phyloP scores from a whole-genome alignment of 2,113 vertebrate species.

The Platysternon megacephalum region DNA sequence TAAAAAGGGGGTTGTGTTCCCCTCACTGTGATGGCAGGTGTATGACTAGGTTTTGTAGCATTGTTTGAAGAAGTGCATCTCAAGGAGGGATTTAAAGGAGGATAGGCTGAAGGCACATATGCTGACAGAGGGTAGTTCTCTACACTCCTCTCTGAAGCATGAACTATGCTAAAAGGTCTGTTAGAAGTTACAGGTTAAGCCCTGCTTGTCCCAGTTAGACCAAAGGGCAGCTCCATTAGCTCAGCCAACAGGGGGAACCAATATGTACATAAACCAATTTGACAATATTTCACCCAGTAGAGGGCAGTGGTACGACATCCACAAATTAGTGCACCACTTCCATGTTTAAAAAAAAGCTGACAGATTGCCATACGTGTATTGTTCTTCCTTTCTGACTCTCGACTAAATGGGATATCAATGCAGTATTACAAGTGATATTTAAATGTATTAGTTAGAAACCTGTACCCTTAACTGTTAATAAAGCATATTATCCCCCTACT shows the following conservation, averaged over 20 bases:
- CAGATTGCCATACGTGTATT: not conserved
- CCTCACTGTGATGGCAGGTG: not conserved
- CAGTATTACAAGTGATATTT: not conserved
- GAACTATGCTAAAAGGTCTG: not conserved
- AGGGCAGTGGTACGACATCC: not conserved
- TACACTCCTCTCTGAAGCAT: not conserved
- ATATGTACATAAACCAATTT: not conserved
- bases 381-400: not conserved
- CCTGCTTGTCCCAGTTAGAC: not conserved
- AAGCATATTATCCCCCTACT: not conserved
- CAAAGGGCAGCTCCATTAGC: conserved; percentile 23
- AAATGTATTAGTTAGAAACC: not conserved
- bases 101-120: not conserved
- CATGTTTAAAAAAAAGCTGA: not conserved
- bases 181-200: not conserved
- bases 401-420: not conserved
- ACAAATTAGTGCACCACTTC: not conserved
- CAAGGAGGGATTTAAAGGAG: not conserved
- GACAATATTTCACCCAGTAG: not conserved
- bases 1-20: not conserved
- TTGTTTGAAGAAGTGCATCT: not conserved
- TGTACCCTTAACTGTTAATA: not conserved
- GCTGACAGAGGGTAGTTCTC: not conserved
- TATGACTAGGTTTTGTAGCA: not conserved
- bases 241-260: conserved; percentile 62